Evolutionary conservation across 2,888 invertebrate species (phyloP), one percentile per base, ranked within the genome.

Genomic region (Hemithea aestivaria): DNA sequence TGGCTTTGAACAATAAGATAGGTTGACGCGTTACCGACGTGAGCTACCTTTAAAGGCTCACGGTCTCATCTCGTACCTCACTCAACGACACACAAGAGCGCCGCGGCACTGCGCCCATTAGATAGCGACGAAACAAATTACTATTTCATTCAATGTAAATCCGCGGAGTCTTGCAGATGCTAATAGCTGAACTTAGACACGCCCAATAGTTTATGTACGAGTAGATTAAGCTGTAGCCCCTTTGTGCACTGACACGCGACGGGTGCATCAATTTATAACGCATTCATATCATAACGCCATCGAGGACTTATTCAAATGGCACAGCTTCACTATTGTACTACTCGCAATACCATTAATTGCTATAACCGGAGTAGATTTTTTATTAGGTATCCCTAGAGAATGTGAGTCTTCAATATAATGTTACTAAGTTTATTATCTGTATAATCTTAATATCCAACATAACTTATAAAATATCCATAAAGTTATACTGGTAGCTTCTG

Each of bases 131-230:
- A 59, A 74, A 73, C 79, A 79, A 82, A 82, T 82, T 77, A 80
- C 78, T 76, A 74, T 77, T 81, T 79, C 80, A 83, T 84, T 84
- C 76, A 81, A 84, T 82, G 81, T 78, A 78, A 83, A 83, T 82
- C 66, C 53, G 54, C 55, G 55, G 54, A 67, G 69, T 66, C 60
- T 62, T 55, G 59, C 56, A 58, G 56, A 72, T 70, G 67, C 66
- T 74, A 75, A 78, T 77, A 69, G 67, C 58, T 70, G 66, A 73
- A 72, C 74, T 76, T 69, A 72, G 74, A 73, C 71, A 73, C 72
- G 70, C 66, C 68, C 72, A 73, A 78, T 79, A 71, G 66, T 72
- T 78, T 72, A 74, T 64, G 60, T 64, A 57, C 58, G 58, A 66
- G 66, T 55, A 66, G 69, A 81, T 81, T 77, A 72, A 81, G 73